Evolutionary conservation across 2,797 vertebrate species (phyloP).

Genomic region (Corythornis leucogaster): DNA sequence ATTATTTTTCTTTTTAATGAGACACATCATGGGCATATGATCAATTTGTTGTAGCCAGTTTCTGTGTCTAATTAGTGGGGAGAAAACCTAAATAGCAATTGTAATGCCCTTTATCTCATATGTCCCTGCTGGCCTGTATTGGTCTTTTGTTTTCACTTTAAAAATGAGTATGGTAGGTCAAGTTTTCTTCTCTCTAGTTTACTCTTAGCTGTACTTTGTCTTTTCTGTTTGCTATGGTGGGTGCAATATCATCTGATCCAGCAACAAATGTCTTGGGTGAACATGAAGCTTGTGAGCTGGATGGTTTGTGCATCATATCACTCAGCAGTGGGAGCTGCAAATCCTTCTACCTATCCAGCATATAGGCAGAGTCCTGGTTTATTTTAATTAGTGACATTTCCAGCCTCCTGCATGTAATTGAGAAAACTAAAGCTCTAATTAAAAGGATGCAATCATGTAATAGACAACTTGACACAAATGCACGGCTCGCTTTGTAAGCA

Average conservation of each 20-base stretch:
- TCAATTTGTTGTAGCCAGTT: not conserved
- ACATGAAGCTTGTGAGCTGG: not conserved
- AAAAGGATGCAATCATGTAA: conserved; percentile 43
- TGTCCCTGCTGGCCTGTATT: not conserved
- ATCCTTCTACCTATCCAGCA: conserved; percentile 12
- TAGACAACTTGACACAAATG: conserved; percentile 36
- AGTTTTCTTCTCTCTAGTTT: conserved; percentile 28
- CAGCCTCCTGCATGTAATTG: conserved; percentile 32
- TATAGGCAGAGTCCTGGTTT: not conserved
- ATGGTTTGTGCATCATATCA: conserved; percentile 3
- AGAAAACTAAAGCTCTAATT: conserved; percentile 58
- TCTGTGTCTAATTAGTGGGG: not conserved
- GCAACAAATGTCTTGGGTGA: conserved; percentile 13
- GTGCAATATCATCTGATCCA: conserved; percentile 23
- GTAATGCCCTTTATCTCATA: not conserved
- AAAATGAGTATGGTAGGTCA: conserved; percentile 5
- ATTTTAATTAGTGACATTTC: conserved; percentile 56
- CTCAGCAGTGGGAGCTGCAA: conserved; percentile 39
- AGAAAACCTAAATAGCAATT: not conserved
- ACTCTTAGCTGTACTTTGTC: not conserved
- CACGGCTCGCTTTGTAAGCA: conserved; percentile 16
- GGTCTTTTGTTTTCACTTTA: conserved; percentile 13
- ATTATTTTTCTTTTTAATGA: not conserved
- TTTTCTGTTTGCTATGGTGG: not conserved
- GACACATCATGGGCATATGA: not conserved